Base-by-base conservation (phyloP, 2,888 invertebrate genomes). In the Microctonus hyperodae region DNA sequence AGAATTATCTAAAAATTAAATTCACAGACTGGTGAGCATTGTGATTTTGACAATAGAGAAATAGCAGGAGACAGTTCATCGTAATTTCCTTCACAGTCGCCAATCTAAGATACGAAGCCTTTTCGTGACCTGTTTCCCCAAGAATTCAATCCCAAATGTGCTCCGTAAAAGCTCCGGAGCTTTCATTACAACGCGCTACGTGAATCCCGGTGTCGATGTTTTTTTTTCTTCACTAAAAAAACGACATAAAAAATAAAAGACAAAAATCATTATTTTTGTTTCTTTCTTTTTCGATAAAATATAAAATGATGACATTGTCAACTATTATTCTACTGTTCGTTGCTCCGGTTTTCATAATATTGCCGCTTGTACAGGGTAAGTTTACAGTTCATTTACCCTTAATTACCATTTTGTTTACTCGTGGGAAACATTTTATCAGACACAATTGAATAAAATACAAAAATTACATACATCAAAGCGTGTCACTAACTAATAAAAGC, bases 361-460 rank as follows among this genome's bases (percentile, higher is more conserved):
- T 55, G 13, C 16, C n/a, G 1, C n/a, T n/a, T n/a, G 55, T 65
- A 0, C 28, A 40, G 13, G 65, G 65, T 65, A 55, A 65, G 65
- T 57, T 33, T 11, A 9, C 2, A 55, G 16, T 55, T 31, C 16
- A 16, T 55, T 31, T n/a, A 31, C 6, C 10, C 33, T 16, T 10
- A 28, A n/a, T 28, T 55, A 16, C n/a, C n/a, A 16, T 31, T 55
- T 55, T 0, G 16, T 16, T 2, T 31, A n/a, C 5, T 16, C 55
- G 55, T n/a, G 31, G 16, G 31, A 55, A 31, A 16, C 16, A 28
- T 31, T 16, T 31, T 10, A 28, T 28, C n/a, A 55, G 16, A 9
- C 16, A 16, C 9, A 16, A 31, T 33, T 16, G 9, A 31, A 31
- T 7, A 9, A 55, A 28, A 55, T 16, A 55, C 55, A 3, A n/a